phyloP scores from a whole-genome alignment of 2,888 invertebrate species.

The Drosophila sordidula region DNA sequence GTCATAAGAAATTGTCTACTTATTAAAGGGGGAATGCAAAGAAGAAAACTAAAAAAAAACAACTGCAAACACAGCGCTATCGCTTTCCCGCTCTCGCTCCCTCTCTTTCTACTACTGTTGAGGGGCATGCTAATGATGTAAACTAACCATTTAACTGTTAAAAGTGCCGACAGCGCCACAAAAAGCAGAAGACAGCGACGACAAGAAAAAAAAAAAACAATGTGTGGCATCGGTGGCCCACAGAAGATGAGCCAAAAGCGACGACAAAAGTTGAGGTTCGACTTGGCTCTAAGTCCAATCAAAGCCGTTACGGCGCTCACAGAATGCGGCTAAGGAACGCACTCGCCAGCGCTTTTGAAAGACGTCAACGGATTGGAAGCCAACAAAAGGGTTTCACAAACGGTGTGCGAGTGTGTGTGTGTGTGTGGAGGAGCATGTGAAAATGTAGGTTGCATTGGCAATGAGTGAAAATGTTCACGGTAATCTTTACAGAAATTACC shows the following conservation, averaged over 20 bases:
- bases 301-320: constrained; percentile 74
- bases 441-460: constrained; percentile 77
- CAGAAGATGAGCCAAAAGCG: constrained; percentile 38
- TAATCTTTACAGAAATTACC: constrained; percentile 74
- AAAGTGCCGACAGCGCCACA: constrained; percentile 69
- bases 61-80: constrained; percentile 17
- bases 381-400: constrained; percentile 56
- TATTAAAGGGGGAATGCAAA: constrained; percentile 55
- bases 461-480: constrained; percentile 71
- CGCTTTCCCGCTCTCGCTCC: background rate
- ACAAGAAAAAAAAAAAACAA: constrained; percentile 15
- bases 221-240: constrained; percentile 43
- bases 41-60: constrained; percentile 27
- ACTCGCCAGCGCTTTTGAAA: constrained; percentile 27
- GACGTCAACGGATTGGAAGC: constrained; percentile 15
- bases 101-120: constrained; percentile 1
- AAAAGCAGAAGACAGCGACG: constrained; percentile 18
- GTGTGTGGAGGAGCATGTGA: constrained; percentile 48
- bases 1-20: constrained; percentile 65
- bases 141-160: constrained; percentile 78
- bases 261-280: constrained; percentile 38
- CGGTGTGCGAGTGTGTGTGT: constrained; percentile 1
- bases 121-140: constrained; percentile 77
- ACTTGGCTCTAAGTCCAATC: constrained; percentile 51
- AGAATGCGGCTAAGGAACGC: constrained; percentile 66